Evolutionary conservation across 2,113 vertebrate genomes (phyloP).

Genomic region (Hydrochoerus hydrochaeris): DNA sequence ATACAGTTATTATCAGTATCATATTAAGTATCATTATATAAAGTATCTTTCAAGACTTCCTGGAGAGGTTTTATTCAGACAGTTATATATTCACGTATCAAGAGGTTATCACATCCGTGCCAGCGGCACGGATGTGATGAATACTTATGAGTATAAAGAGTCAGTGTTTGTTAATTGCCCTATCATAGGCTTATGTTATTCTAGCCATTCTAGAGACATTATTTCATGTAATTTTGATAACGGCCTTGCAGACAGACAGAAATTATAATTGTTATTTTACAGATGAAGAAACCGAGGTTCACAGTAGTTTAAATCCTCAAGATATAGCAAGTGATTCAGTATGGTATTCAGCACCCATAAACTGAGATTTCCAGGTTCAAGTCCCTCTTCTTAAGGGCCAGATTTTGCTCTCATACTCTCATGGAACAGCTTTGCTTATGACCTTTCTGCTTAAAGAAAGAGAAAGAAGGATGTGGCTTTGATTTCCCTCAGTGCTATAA

Average conservation of each 20-base stretch:
- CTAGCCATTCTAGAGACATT: neutral
- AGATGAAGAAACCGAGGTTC: neutral
- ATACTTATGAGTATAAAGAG: neutral
- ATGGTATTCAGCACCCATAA: neutral
- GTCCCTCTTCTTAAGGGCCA: neutral
- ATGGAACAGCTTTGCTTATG: neutral
- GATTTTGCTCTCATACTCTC: neutral
- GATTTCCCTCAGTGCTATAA: neutral
- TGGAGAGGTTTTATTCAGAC: neutral
- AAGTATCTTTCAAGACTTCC: neutral
- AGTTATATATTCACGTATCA: conserved; percentile 25
- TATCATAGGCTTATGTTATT: neutral
- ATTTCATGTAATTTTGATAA: conserved; percentile 33
- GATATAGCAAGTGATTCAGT: neutral
- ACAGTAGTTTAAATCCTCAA: neutral
- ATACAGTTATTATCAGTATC: neutral
- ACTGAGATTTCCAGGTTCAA: neutral
- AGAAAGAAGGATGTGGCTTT: neutral
- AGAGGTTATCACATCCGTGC: neutral
- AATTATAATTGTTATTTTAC: conserved; percentile 31
- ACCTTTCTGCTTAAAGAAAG: neutral
- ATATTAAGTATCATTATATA: conserved; percentile 3
- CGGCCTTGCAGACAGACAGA: neutral
- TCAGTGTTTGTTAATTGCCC: neutral
- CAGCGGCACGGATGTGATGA: neutral